Conservation (phyloP, 2,113 vertebrate genomes). For the Solea senegalensis region DNA sequence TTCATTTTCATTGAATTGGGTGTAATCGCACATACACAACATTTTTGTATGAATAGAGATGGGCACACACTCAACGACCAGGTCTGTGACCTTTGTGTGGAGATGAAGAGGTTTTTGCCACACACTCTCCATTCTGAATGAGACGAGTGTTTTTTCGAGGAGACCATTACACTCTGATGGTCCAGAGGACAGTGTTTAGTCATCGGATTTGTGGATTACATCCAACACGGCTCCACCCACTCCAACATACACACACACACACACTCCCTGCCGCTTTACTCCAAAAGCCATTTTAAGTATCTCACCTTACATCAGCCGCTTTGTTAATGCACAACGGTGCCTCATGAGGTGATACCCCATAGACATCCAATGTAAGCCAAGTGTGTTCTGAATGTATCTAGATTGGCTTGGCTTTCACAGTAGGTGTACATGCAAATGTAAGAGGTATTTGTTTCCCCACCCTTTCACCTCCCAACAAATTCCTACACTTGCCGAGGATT, state of each 20-base stretch:
- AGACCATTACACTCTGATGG: constrained; percentile 63
- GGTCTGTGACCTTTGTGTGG: constrained; percentile 53
- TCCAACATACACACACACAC: constrained; percentile 41
- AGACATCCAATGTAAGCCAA: constrained; percentile 73
- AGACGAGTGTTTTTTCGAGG: constrained; percentile 62
- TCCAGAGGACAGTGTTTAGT: constrained; percentile 74
- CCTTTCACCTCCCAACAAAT: constrained; percentile 63
- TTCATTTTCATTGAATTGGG: neutral
- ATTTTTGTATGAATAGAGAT: neutral
- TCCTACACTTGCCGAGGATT: constrained; percentile 76
- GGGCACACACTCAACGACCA: constrained; percentile 9
- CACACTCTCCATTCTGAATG: constrained; percentile 53
- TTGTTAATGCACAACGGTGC: constrained; percentile 59
- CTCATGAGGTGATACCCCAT: constrained; percentile 53
- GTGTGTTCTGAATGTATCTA: constrained; percentile 77
- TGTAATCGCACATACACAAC: neutral
- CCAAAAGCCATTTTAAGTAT: constrained; percentile 76
- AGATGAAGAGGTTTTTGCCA: constrained; percentile 30
- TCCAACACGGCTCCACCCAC: constrained; percentile 50
- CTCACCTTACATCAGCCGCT: constrained; percentile 81
- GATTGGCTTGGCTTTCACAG: constrained; percentile 76
- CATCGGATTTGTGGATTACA: constrained; percentile 79
- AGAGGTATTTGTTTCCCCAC: constrained; percentile 72
- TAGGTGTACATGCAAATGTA: constrained; percentile 71
- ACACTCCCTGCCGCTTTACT: constrained; percentile 53